Evolutionary conservation across 2,888 invertebrate species (phyloP).

Genomic region (Andrena bucephala): DNA sequence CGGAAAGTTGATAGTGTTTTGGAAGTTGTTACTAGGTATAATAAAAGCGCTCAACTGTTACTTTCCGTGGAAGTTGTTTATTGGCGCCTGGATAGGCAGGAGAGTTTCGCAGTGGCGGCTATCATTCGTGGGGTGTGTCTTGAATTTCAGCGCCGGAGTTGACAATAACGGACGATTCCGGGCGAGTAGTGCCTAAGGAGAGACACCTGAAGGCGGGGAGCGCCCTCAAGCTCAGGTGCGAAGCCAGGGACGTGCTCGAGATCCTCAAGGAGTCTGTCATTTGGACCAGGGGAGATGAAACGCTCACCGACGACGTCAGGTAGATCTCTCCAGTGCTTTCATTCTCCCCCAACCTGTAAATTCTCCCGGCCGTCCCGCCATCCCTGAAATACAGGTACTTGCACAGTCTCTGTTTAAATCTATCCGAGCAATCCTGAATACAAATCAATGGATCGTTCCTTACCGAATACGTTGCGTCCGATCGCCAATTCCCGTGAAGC

Average conservation of each 20-base stretch:
- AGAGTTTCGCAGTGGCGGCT: not conserved
- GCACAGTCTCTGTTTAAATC: not conserved
- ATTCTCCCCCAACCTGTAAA: not conserved
- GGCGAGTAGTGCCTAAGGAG: constrained; percentile 86
- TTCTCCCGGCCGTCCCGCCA: not conserved
- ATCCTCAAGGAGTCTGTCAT: constrained; percentile 85
- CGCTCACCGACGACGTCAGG: constrained; percentile 86
- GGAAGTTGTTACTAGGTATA: not conserved
- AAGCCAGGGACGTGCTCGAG: constrained; percentile 84
- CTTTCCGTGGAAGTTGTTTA: not conserved
- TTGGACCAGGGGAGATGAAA: constrained; percentile 86
- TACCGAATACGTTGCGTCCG: not conserved
- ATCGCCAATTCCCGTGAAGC: not conserved
- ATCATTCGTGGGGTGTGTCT: not conserved
- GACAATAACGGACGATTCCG: constrained; percentile 87
- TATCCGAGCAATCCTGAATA: not conserved
- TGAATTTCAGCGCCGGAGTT: constrained; percentile 87
- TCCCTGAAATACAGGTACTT: no score
- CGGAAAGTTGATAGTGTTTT: not conserved
- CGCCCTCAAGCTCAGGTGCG: constrained; percentile 86
- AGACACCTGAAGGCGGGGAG: constrained; percentile 88
- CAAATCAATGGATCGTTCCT: no score
- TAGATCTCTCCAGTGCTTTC: constrained; percentile 77
- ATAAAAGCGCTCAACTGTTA: not conserved
- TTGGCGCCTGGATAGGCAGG: no score